These are phyloP conservation scores for Scaptomyza pallida DNA, from an alignment of 1,140 invertebrate species.

Conservation along the genomic window DNA sequence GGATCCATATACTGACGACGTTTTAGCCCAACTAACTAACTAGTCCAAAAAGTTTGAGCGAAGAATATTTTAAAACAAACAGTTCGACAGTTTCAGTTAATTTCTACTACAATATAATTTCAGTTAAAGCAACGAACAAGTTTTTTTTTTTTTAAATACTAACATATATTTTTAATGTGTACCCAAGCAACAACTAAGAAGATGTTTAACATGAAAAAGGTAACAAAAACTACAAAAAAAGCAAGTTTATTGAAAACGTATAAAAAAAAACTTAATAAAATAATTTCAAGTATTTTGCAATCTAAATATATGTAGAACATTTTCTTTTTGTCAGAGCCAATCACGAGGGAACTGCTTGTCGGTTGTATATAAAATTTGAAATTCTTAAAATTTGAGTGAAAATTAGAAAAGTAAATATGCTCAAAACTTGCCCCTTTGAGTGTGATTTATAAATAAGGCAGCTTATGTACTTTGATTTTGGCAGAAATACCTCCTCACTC, in stretches of 20 bases:
- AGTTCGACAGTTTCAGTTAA: slow-evolving; percentile 49
- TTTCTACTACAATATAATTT: slow-evolving; percentile 20
- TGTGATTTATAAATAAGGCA: slow-evolving; percentile 70
- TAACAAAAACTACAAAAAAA: slow-evolving; percentile 40
- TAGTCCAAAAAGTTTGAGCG: slow-evolving; percentile 76
- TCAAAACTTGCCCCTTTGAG: slow-evolving; percentile 60
- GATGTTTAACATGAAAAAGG: slow-evolving; percentile 64
- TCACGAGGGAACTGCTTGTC: slow-evolving; percentile 44
- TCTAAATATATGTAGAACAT: slow-evolving; percentile 78
- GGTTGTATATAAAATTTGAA: slow-evolving; percentile 44
- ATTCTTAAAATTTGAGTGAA: slow-evolving; percentile 59
- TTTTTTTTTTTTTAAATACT: slow-evolving; percentile 75
- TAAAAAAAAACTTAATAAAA: slow-evolving; percentile 51
- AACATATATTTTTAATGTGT: slow-evolving; percentile 71
- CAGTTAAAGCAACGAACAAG: slow-evolving; percentile 57
- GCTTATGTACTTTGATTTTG: slow-evolving; percentile 56
- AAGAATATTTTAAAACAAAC: slow-evolving; percentile 66
- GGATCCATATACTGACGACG: slow-evolving; percentile 67
- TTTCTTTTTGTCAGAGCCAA: slow-evolving; percentile 70
- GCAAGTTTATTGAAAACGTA: slow-evolving; percentile 62
- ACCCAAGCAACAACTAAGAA: slow-evolving; percentile 56
- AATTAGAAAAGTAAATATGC: slow-evolving; percentile 39
- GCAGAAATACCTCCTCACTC: slow-evolving; percentile 16
- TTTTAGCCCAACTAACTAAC: slow-evolving; percentile 55
- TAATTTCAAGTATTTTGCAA: slow-evolving; percentile 82